A percentile compares a stretch with the other conserved stretches of the same genome.
Evolutionary conservation across 2,888 invertebrate genomes (phyloP).

Genomic region (Pegoplata infirma): DNA sequence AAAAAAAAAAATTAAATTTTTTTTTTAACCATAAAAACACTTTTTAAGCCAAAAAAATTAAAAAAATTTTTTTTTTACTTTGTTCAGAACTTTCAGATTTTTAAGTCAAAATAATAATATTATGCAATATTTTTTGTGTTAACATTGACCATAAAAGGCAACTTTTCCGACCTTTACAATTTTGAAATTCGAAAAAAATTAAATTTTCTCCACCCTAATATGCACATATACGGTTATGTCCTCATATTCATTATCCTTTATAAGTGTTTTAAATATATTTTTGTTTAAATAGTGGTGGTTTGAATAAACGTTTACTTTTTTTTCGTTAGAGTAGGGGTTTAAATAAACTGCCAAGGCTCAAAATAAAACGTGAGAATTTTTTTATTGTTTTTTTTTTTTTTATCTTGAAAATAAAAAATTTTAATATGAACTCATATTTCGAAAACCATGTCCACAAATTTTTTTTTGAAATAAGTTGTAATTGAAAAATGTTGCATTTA

Average conservation of each 20-base stretch:
- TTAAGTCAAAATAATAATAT: too few species aligned
- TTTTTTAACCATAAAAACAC: too few species aligned
- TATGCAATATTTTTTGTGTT: background rate
- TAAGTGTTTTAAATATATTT: conserved; percentile 30
- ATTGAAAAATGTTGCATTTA: background rate
- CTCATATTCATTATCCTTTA: conserved; percentile 47
- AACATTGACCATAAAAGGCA: too few species aligned
- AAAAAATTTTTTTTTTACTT: too few species aligned
- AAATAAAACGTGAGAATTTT: conserved; percentile 56
- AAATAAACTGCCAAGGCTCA: conserved; percentile 19
- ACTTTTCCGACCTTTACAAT: too few species aligned
- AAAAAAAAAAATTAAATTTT: too few species aligned
- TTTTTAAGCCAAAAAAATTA: too few species aligned
- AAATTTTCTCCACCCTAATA: too few species aligned
- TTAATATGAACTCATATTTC: too few species aligned
- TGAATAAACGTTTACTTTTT: conserved; percentile 21
- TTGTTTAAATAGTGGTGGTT: conserved; percentile 54
- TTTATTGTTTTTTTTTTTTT: conserved; percentile 18
- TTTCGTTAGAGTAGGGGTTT: conserved; percentile 49
- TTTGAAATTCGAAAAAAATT: too few species aligned
- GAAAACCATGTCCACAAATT: too few species aligned
- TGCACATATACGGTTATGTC: background rate
- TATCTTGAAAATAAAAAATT: background rate
- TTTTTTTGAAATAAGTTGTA: background rate
- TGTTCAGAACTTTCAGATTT: too few species aligned